Percentiles rank a stretch among this genome's conserved stretches.
Conservation (phyloP, 2,113 vertebrate genomes). For the Tauraco erythrolophus region DNA sequence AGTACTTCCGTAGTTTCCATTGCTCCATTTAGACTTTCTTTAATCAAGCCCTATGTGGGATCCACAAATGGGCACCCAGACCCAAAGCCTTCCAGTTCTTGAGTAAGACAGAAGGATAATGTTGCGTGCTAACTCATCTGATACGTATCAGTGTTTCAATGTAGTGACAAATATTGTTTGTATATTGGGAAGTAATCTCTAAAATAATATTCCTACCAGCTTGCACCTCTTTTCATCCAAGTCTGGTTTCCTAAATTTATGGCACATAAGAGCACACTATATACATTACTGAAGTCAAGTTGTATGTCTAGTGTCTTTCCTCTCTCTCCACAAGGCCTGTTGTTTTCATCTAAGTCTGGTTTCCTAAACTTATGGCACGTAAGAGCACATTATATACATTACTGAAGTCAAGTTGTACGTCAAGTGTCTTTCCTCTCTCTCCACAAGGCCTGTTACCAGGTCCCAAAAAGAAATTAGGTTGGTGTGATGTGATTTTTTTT, state of each 20-base stretch:
- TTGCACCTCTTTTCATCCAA: background rate
- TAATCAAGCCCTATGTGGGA: background rate
- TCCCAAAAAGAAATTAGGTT: background rate
- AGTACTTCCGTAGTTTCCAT: background rate
- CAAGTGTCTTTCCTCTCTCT: background rate
- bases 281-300: fast-evolving
- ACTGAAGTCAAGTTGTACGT: background rate
- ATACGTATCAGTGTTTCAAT: background rate
- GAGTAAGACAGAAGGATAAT: background rate
- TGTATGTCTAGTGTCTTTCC: background rate
- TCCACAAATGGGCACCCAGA: background rate
- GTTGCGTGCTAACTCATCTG: background rate
- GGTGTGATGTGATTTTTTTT: background rate
- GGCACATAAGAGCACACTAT: fast-evolving
- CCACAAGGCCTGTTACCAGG: background rate
- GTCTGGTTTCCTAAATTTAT: background rate
- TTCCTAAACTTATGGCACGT: background rate
- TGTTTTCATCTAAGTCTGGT: background rate
- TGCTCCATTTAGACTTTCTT: background rate
- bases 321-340: background rate
- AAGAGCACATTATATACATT: fast-evolving
- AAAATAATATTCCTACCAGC: background rate
- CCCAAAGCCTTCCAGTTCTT: background rate
- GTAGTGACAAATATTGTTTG: background rate
- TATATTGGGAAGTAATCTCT: background rate